Base-by-base conservation (phyloP, 2,113 vertebrate species). In the Accipiter cooperii region DNA sequence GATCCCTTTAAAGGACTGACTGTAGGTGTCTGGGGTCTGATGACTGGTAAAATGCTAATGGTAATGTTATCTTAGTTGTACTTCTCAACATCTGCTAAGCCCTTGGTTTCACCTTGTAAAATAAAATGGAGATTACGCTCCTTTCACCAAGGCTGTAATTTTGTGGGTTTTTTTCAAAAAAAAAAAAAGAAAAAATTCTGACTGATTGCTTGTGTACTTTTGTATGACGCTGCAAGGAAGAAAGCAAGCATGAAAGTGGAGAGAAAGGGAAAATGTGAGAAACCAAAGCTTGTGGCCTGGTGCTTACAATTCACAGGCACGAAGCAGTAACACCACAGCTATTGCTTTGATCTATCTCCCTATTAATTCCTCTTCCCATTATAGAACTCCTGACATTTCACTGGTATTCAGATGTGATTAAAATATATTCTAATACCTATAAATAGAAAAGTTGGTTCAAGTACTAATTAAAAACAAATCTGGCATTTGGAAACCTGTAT, bases 401-500 rank as follows among this genome's bases (percentile, higher is more conserved):
- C 64, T 89, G 94, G 96, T 90, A 97, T 97, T 97, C 90, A 87
- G 91, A 87, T 64, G 60, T 7, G 80, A 96, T 92, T 97, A 97
- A 97, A 98, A 98, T 97, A 97, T 80, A 98, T 95, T 92, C 95
- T 92, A 94, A 94, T 84, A 97, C 14, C 84, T 98, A 98, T 96
- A 97, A 97, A 98, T 98, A 98, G 97, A 96, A 96, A 95, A 49
- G 38, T 97, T 90, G 92, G 44, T 97, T 98, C 87, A 96, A 97
- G 71, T 87, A 89, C 84, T 96, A 96, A 98, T 97, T 98, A 97
- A 98, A 98, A 98, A 96, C 96, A 98, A 96, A 94, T 75, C 88
- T 97, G 86, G 78, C 93, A 96, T 97, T 96, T 97, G 77, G 69
- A 97, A 98, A 93, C 78, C 71, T 76, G 46, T 77, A 93, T 92